A percentile compares a stretch with the other conserved stretches of the same genome.
Conservation (phyloP, 2,888 invertebrate species). For the Dryobota labecula region DNA sequence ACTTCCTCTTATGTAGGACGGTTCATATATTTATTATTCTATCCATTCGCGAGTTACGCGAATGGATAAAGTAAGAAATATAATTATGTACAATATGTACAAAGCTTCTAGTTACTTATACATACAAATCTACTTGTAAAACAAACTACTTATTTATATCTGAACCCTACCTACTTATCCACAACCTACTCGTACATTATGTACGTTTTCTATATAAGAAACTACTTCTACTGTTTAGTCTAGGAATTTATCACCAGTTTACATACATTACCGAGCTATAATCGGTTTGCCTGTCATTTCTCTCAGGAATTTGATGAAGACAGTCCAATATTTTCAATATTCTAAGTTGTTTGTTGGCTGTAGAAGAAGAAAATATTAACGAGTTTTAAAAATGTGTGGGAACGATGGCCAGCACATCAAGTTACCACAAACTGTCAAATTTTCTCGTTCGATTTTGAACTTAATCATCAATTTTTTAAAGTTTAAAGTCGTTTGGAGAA, state of each 20-base stretch:
- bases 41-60: too few species aligned
- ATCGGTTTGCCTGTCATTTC: conserved; percentile 19
- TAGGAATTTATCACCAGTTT: neutral
- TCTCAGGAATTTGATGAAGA: neutral
- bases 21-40: too few species aligned
- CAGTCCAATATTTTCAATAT: neutral
- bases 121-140: conserved; percentile 15
- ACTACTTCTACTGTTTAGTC: neutral
- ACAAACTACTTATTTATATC: neutral
- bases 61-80: too few species aligned
- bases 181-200: neutral
- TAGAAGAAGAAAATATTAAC: conserved; percentile 16
- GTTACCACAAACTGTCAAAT: too few species aligned
- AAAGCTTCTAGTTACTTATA: neutral
- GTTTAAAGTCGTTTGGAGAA: too few species aligned
- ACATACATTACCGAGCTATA: neutral
- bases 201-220: neutral
- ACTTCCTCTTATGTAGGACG: too few species aligned
- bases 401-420: too few species aligned
- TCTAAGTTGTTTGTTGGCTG: conserved; percentile 13
- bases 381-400: neutral
- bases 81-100: too few species aligned
- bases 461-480: too few species aligned
- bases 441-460: too few species aligned
- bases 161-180: neutral